These are phyloP conservation scores for Semnopithecus entellus DNA, from an alignment of 2,113 vertebrate species.

Conservation along the genomic window DNA sequence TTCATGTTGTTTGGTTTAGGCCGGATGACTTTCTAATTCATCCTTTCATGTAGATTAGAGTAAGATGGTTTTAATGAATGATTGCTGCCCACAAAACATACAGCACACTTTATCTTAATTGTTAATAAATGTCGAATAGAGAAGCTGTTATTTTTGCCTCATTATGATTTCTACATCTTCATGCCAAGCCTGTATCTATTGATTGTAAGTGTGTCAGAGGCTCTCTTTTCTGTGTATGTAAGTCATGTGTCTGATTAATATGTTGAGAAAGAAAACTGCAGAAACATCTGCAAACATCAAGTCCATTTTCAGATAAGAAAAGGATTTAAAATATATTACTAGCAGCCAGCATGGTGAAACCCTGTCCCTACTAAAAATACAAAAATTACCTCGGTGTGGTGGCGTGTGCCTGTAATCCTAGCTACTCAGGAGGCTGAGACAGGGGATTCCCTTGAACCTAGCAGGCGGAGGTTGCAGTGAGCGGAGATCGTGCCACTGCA, in stretches of 20 bases:
- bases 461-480: too few species aligned
- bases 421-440: too few species aligned
- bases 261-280: neutral
- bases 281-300: neutral
- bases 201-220: neutral
- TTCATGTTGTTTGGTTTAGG: neutral
- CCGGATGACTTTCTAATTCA: neutral
- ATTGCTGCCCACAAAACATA: accelerated
- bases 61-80: neutral
- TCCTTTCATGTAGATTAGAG: neutral
- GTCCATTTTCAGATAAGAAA: neutral
- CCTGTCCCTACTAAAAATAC: too few species aligned
- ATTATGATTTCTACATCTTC: neutral
- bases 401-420: too few species aligned
- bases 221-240: neutral
- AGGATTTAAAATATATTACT: neutral
- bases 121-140: neutral
- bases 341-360: too few species aligned
- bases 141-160: neutral
- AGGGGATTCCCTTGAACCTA: too few species aligned
- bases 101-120: neutral
- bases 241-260: neutral
- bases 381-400: too few species aligned
- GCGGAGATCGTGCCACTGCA: accelerated
- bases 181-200: neutral